Percentiles rank a stretch among this genome's conserved stretches.
Evolutionary conservation across 2,113 vertebrate species (phyloP).

Genomic region (Hepsetus odoe): DNA sequence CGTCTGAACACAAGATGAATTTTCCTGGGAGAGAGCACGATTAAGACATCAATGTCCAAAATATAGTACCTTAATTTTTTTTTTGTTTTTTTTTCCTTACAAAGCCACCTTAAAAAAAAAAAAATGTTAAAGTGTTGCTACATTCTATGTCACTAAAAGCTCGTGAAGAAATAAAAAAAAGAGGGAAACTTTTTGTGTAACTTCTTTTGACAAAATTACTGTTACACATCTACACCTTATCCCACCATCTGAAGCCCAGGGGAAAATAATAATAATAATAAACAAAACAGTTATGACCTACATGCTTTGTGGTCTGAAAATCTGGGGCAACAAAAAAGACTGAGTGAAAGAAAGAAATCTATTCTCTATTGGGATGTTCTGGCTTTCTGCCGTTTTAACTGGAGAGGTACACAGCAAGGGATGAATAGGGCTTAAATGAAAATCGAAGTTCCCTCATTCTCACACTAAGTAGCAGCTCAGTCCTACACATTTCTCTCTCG

Average conservation of each 20-base stretch:
- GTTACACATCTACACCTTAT: background rate
- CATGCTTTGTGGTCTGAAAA: background rate
- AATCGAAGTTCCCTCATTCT: background rate
- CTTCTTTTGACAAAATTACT: background rate
- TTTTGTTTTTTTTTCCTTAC: conserved; percentile 3
- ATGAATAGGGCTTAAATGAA: conserved; percentile 18
- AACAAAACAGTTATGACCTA: background rate
- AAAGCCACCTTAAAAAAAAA: conserved; percentile 5
- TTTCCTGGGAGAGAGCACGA: background rate
- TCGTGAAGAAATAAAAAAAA: conserved; percentile 2
- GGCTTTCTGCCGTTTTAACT: conserved; percentile 8
- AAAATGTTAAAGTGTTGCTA: conserved; percentile 19
- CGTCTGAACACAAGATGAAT: background rate
- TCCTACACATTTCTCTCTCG: background rate
- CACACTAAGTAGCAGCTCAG: conserved; percentile 24
- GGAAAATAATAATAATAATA: no score
- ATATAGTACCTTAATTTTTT: background rate
- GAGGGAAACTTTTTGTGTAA: conserved; percentile 1
- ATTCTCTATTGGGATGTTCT: conserved; percentile 18
- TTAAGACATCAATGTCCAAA: background rate
- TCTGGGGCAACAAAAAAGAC: conserved; percentile 14
- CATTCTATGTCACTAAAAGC: conserved; percentile 40
- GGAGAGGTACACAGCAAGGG: background rate
- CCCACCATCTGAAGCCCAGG: background rate
- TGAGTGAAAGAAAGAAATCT: conserved; percentile 37